These are phyloP conservation scores for Drosophila conformis DNA, from an alignment of 2,888 invertebrate species.

Conservation along the genomic window DNA sequence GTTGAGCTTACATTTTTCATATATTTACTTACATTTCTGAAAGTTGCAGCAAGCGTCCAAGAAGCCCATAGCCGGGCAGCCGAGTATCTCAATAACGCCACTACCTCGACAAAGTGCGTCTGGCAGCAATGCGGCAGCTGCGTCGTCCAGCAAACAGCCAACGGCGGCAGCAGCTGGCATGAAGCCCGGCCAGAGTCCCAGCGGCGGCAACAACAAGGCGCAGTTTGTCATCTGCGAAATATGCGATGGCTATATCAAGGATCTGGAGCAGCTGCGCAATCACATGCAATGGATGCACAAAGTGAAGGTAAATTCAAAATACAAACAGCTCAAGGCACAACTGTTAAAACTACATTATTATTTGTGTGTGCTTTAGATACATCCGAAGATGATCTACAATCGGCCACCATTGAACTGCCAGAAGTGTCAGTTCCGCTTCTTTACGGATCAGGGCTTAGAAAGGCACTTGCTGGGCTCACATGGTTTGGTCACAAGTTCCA, in stretches of 20 bases:
- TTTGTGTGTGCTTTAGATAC: slow-evolving; percentile 87
- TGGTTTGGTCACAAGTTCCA: slow-evolving; percentile 96
- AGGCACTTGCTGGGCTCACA: slow-evolving; percentile 97
- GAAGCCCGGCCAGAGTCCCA: slow-evolving; percentile 85
- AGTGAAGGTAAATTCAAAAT: slow-evolving; percentile 87
- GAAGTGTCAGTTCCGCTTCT: slow-evolving; percentile 98
- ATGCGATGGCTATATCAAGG: slow-evolving; percentile 98
- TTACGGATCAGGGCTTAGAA: slow-evolving; percentile 98
- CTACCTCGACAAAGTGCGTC: slow-evolving; percentile 90
- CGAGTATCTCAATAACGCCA: slow-evolving; percentile 96
- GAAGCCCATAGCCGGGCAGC: slow-evolving; percentile 87
- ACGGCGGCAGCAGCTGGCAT: slow-evolving; percentile 83
- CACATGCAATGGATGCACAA: slow-evolving; percentile 99
- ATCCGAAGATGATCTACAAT: slow-evolving; percentile 98
- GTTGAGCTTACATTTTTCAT: background rate
- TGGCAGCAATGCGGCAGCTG: slow-evolving; percentile 85
- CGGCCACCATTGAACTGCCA: slow-evolving; percentile 97
- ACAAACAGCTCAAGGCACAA: background rate
- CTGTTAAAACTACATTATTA: background rate
- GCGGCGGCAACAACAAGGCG: slow-evolving; percentile 88
- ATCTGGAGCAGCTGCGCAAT: slow-evolving; percentile 95
- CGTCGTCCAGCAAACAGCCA: slow-evolving; percentile 84
- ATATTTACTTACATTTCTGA: background rate
- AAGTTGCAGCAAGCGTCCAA: slow-evolving; percentile 68
- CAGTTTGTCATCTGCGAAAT: slow-evolving; percentile 98